A percentile compares a stretch with the other conserved stretches of the same genome.
Evolutionary conservation across 2,113 vertebrate species (phyloP).

Genomic region (Hippocampus zosterae): DNA sequence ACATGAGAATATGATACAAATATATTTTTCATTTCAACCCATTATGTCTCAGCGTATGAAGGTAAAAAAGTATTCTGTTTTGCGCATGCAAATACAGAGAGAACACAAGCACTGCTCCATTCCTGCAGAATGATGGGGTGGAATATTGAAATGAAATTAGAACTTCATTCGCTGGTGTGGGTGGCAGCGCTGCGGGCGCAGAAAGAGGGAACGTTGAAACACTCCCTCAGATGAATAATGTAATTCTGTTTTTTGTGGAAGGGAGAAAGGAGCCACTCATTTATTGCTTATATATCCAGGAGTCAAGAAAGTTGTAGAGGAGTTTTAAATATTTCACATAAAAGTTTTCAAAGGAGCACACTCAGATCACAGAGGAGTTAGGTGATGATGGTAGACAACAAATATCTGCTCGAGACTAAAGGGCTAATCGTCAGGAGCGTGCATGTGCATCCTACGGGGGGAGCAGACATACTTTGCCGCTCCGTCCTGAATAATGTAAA

Average conservation of each 20-base stretch:
- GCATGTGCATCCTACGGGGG: slow-evolving; percentile 26
- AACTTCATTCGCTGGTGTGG: slow-evolving; percentile 44
- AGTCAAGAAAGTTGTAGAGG: slow-evolving; percentile 45
- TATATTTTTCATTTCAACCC: not conserved
- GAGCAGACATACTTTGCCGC: slow-evolving; percentile 41
- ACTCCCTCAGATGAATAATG: slow-evolving; percentile 67
- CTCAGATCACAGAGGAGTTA: slow-evolving; percentile 21
- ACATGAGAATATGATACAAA: not conserved
- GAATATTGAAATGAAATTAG: slow-evolving; percentile 50
- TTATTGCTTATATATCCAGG: slow-evolving; percentile 47
- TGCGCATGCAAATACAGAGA: slow-evolving; percentile 14
- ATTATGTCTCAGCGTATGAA: not conserved
- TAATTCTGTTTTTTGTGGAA: slow-evolving; percentile 50
- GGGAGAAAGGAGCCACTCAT: slow-evolving; percentile 39
- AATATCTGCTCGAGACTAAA: slow-evolving; percentile 44
- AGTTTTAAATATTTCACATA: slow-evolving; percentile 57
- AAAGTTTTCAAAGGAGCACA: slow-evolving; percentile 48
- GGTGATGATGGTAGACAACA: slow-evolving; percentile 24
- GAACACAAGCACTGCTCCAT: slow-evolving; percentile 12
- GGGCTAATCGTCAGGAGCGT: slow-evolving; percentile 31
- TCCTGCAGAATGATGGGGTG: slow-evolving; percentile 26
- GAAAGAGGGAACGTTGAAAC: slow-evolving; percentile 53
- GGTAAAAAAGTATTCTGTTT: not conserved
- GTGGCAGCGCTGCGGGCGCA: slow-evolving; percentile 36
- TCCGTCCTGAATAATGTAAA: slow-evolving; percentile 57